A percentile compares a stretch with the other conserved stretches of the same genome.
These are phyloP conservation scores for Caenorhabditis japonica DNA, from an alignment of 2,888 invertebrate genomes.

Conservation along the genomic window DNA sequence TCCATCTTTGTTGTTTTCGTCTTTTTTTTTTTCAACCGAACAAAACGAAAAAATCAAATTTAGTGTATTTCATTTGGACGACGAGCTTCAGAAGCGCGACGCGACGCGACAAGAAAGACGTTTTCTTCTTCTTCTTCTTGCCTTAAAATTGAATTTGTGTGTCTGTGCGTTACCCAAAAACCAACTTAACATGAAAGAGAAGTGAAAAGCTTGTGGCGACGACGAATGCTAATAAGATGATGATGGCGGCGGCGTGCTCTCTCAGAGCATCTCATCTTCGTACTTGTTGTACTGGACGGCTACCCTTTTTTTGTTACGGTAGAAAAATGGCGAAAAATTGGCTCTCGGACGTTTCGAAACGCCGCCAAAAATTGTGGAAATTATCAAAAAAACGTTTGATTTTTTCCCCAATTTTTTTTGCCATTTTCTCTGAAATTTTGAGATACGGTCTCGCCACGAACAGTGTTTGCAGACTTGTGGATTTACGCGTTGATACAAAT, in stretches of 20 bases:
- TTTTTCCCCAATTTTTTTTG: too few relatives aligned
- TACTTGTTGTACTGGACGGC: background rate
- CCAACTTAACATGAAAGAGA: constrained; percentile 44
- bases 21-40: background rate
- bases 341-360: too few relatives aligned
- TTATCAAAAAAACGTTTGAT: too few relatives aligned
- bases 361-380: too few relatives aligned
- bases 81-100: constrained; percentile 12
- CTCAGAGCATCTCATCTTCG: background rate
- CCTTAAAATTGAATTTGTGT: constrained; percentile 48
- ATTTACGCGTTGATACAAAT: too few relatives aligned
- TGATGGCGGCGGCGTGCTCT: background rate
- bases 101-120: background rate
- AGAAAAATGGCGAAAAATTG: too few relatives aligned
- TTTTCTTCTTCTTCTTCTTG: constrained; percentile 5
- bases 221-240: constrained; percentile 47
- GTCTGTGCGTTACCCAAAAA: constrained; percentile 48
- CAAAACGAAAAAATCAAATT: constrained; percentile 9
- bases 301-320: background rate
- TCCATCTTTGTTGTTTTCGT: background rate
- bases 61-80: background rate
- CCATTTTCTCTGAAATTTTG: too few relatives aligned
- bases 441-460: too few relatives aligned
- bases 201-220: constrained; percentile 18
- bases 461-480: too few relatives aligned